Base-by-base conservation (phyloP, 2,113 vertebrate genomes). In the Dasyurus viverrinus region DNA sequence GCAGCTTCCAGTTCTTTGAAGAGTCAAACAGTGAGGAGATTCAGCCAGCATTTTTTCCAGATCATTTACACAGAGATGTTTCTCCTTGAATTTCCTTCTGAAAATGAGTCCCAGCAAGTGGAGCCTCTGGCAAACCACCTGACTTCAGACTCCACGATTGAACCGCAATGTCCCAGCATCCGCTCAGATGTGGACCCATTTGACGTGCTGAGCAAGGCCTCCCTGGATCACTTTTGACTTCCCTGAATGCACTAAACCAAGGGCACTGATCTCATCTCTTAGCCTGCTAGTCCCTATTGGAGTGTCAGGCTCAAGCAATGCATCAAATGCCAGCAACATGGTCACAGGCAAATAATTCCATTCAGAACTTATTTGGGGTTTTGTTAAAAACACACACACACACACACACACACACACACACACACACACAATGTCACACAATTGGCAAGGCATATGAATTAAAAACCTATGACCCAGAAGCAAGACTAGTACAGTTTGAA, bases 11-110 rank as follows among this genome's bases (percentile, higher is more conserved):
- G 42, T 95, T 97, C 91, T 94, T 96, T 92, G 93, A 97, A 96
- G 96, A 96, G 54, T 94, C 93, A 97, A 96, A 95, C 27, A 89
- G 50, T 89, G 92, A 96, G n/a, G 55, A 95, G 91, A 97, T 57
- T 93, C 93, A 96, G 47, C 54, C 57, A 95, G 92, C 91, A 93
- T 42, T 94, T 96, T 97, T 97, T 95, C 84, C 96, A 97, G 94
- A 46, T 95, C 90, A 97, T 97, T 97, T 97, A 50, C 54, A 97
- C n/a, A 94, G 60, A 97, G 93, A 93, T 93, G 76, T 93, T 97
- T 94, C 94, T 93, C 42, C 46, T 93, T 68, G 90, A 36, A 94
- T 90, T 91, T 93, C 89, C 50, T 95, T 96, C 53, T 48, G 30
- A 96, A 96, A 93, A 54, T 91, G 57, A 76, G 47, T 94, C 90